Evolutionary conservation across 2,113 vertebrate species (phyloP).

Genomic region (Pimephales promelas): DNA sequence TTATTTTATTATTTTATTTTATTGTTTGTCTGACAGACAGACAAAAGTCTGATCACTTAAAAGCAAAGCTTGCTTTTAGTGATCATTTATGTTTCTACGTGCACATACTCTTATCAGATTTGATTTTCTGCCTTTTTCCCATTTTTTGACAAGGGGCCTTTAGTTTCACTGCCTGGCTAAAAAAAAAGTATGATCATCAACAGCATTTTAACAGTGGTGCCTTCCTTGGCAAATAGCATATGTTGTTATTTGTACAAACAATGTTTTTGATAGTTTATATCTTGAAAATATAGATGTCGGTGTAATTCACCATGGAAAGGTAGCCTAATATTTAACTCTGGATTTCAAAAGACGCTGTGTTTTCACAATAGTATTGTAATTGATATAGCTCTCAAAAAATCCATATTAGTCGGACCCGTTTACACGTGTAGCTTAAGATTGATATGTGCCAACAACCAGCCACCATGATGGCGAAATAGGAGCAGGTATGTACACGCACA

Average conservation of each 20-base stretch:
- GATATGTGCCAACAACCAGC: constrained; percentile 35
- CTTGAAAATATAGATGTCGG: background rate
- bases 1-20: no score
- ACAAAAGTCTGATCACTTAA: no score
- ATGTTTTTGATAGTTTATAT: background rate
- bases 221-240: background rate
- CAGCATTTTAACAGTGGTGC: background rate
- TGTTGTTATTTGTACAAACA: background rate
- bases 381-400: constrained; percentile 10
- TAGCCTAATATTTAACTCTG: background rate
- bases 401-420: background rate
- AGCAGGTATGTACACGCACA: constrained; percentile 52
- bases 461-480: constrained; percentile 46
- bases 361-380: background rate
- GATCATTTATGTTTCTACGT: no score
- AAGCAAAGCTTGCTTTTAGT: no score
- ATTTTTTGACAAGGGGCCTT: no score
- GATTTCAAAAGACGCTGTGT: background rate
- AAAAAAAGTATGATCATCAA: background rate
- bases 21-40: no score
- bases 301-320: background rate
- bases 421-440: background rate
- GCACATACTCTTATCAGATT: no score
- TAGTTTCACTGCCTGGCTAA: background rate
- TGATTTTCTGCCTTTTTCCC: no score